These are phyloP conservation scores for Aulostomus chinensis DNA, from an alignment of 2,797 vertebrate species.

Conservation along the genomic window DNA sequence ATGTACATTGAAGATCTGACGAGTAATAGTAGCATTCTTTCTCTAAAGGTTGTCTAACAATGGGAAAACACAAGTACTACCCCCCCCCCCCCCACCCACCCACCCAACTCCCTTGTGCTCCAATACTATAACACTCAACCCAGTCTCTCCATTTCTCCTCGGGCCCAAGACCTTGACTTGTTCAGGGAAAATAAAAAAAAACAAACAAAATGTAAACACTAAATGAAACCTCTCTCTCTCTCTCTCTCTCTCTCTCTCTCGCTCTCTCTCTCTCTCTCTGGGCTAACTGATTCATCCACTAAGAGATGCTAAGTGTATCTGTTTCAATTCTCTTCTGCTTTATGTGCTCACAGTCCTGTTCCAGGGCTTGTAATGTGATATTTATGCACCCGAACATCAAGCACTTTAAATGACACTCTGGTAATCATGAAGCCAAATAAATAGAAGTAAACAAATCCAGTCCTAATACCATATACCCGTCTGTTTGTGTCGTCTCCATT, in stretches of 20 bases:
- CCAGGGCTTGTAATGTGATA: slow-evolving; percentile 16
- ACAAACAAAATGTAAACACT: slow-evolving; percentile 48
- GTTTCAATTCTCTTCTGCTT: slow-evolving; percentile 17
- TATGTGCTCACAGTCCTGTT: slow-evolving; percentile 19
- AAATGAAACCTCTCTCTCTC: slow-evolving; percentile 26
- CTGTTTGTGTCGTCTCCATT: neutral
- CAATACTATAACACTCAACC: slow-evolving; percentile 33
- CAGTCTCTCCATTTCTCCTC: slow-evolving; percentile 36
- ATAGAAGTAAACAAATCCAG: neutral
- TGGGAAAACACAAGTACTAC: slow-evolving; percentile 39
- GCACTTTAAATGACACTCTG: slow-evolving; percentile 7
- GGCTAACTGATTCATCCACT: slow-evolving; percentile 33
- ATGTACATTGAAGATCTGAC: too few relatives aligned
- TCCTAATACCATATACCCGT: neutral
- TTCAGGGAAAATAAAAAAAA: slow-evolving; percentile 32
- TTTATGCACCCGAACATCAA: slow-evolving; percentile 26
- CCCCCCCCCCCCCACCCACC: neutral
- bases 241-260: slow-evolving; percentile 18
- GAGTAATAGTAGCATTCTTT: slow-evolving; percentile 43
- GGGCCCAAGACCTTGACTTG: slow-evolving; percentile 55
- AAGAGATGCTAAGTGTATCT: slow-evolving; percentile 20
- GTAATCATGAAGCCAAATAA: slow-evolving; percentile 1
- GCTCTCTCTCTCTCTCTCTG: slow-evolving; percentile 22
- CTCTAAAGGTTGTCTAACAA: slow-evolving; percentile 68
- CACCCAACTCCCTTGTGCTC: slow-evolving; percentile 9